phyloP scores from a whole-genome alignment of 2,113 vertebrate genomes.

The Ammodytes dubius region DNA sequence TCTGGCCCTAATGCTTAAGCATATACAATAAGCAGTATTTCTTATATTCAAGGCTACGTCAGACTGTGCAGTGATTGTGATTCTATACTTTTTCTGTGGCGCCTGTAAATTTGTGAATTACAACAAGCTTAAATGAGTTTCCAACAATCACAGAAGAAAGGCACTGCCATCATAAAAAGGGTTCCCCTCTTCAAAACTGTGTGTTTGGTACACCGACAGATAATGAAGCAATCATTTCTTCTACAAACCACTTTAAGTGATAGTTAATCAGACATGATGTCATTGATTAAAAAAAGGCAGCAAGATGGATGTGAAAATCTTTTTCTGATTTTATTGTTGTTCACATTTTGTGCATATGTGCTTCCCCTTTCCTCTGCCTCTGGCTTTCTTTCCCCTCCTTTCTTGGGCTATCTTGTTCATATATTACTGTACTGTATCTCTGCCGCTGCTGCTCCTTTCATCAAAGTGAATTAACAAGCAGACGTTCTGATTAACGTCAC shows the following conservation, averaged over 20 bases:
- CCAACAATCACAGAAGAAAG: not conserved
- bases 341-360: not conserved
- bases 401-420: conserved; percentile 30
- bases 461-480: conserved; percentile 74
- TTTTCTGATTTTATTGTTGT: not conserved
- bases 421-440: conserved; percentile 24
- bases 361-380: not conserved
- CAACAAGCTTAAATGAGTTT: not conserved
- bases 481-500: conserved; percentile 69
- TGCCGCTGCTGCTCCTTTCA: conserved; percentile 20
- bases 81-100: not conserved
- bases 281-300: not conserved
- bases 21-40: not conserved
- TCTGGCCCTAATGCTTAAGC: not conserved
- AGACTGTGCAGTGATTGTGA: not conserved
- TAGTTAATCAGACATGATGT: not conserved
- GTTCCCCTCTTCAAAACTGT: not conserved
- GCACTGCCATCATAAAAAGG: not conserved
- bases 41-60: not conserved
- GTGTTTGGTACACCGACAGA: not conserved
- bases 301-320: not conserved
- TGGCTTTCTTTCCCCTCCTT: not conserved
- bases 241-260: not conserved
- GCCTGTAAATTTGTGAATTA: not conserved
- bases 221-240: not conserved